Percentiles rank a stretch among this genome's conserved stretches.
Evolutionary conservation across 2,888 invertebrate species (phyloP).

Genomic region (Dryobota labecula): DNA sequence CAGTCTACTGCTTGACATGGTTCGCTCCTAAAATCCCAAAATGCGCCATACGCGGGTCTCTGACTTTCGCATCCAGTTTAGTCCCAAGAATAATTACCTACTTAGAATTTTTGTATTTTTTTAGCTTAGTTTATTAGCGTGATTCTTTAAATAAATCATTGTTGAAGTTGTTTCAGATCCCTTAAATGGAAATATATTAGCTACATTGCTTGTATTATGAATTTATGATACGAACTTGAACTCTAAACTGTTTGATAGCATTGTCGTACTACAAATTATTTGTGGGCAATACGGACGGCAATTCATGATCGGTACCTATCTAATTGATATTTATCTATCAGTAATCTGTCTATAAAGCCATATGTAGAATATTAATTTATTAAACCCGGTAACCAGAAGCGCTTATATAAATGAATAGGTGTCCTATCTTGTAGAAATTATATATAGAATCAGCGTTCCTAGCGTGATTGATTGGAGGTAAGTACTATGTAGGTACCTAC

Average conservation of each 20-base stretch:
- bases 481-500: background rate
- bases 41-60: background rate
- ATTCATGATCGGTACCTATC: background rate
- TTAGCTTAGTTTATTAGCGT: background rate
- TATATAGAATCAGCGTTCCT: slow-evolving; percentile 32
- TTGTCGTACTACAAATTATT: background rate
- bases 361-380: slow-evolving; percentile 4
- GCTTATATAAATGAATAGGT: background rate
- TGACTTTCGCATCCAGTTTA: background rate
- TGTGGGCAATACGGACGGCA: background rate
- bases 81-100: background rate
- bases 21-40: background rate
- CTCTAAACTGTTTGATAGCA: slow-evolving; percentile 13
- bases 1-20: background rate
- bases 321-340: background rate
- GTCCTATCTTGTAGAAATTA: slow-evolving; percentile 1
- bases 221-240: slow-evolving; percentile 34
- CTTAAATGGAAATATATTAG: background rate
- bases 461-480: slow-evolving; percentile 39
- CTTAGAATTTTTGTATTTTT: background rate
- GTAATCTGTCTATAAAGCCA: slow-evolving; percentile 6
- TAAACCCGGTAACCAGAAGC: background rate
- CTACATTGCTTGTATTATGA: background rate
- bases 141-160: background rate
- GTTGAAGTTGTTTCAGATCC: background rate